Conservation (phyloP, 2,113 vertebrate species). For the Ursus arctos region DNA sequence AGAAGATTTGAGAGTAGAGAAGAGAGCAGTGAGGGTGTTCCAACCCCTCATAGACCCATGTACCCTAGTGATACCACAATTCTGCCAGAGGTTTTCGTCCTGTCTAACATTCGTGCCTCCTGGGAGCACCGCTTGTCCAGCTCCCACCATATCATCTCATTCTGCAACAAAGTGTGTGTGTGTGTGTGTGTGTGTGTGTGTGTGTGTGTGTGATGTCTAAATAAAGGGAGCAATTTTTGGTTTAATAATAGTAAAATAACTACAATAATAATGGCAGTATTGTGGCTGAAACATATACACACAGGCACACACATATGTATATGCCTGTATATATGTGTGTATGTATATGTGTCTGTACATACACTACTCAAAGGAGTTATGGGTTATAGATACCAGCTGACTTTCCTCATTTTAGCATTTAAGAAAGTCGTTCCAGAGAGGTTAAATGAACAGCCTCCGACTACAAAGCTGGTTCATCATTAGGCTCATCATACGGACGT, state of each 20-base stretch:
- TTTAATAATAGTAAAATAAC: background rate
- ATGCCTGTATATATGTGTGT: background rate
- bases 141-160: background rate
- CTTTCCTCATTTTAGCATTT: background rate
- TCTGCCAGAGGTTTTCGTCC: background rate
- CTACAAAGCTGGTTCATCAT: background rate
- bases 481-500: rapidly evolving
- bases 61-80: background rate
- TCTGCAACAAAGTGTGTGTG: background rate
- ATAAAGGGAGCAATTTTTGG: background rate
- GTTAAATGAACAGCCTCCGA: background rate
- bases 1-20: background rate
- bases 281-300: background rate
- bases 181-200: background rate
- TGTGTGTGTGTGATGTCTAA: background rate
- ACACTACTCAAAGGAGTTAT: background rate
- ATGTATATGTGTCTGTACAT: background rate
- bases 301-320: rapidly evolving
- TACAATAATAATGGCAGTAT: background rate
- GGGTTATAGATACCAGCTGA: background rate
- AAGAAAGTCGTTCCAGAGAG: background rate
- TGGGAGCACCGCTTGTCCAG: background rate
- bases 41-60: background rate
- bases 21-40: background rate
- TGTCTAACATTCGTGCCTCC: background rate